Evolutionary conservation across 2,797 vertebrate genomes (phyloP), one percentile per base, ranked within the genome.

Genomic region (Catamblyrhynchus diadema): DNA sequence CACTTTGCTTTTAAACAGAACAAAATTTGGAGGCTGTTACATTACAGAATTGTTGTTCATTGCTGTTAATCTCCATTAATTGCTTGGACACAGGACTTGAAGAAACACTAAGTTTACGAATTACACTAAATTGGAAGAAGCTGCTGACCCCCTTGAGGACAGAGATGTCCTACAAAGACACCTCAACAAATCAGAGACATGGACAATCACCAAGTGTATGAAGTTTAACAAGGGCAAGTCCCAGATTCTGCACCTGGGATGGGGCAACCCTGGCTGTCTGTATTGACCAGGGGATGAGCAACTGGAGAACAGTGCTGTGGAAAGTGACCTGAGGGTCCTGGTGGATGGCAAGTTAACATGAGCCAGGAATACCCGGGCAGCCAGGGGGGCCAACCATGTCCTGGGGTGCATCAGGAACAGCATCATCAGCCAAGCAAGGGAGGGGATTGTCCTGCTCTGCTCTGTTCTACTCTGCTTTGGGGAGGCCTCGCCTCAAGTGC

Each of bases 361-460:
- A 61, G 27, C 1, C 27, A 81, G 23, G 32, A 54, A 23, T 37
- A 35, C 56, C 32, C 35, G 37, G 48, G 19, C 13, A 62, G 13
- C 35, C 62, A 77, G 57, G n/a, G 64, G 7, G 12, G 17, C 7
- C 44, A 70, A 6, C 2, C 3, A 0, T 57, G 21, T 23, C 50
- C 50, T 30, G 5, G 28, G 23, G 12, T 0, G 3, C 16, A 66
- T 32, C 41, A 88, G 39, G 22, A 5, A 23, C 47, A 47, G 30
- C 18, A 27, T 27, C 2, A 0, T 5, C 51, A 33, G 39, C 14
- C 0, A 0, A 30, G 33, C 6, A 24, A 33, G 9, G 15, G 12
- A 66, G 30, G 10, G 37, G 12, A 53, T 32, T 41, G 21, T 47
- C 21, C 39, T 0, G 0, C 17, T 51, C 67, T 72, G 44, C 59